These are phyloP conservation scores for Pangasius mekongensis DNA, from an alignment of 2,797 vertebrate species.

Conservation along the genomic window DNA sequence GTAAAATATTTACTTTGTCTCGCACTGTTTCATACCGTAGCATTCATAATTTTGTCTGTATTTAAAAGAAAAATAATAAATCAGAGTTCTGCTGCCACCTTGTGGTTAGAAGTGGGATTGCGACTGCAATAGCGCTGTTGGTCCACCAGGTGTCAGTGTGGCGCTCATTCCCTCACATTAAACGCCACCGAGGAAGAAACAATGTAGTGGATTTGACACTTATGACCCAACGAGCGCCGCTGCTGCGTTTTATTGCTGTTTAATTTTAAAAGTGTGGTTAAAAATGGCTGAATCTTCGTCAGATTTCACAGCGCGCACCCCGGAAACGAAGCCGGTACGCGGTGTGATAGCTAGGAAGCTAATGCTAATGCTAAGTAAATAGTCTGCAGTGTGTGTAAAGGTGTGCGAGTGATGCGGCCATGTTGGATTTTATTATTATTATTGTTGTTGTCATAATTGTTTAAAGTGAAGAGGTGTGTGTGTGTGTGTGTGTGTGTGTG, in stretches of 20 bases:
- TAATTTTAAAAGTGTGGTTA: not conserved
- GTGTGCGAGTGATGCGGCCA: not conserved
- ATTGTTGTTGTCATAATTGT: not conserved
- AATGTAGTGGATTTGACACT: not conserved
- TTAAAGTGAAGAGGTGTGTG: not conserved
- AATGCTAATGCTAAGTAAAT: not conserved
- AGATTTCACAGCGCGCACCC: not conserved
- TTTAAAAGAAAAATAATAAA: not conserved
- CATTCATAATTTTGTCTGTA: not conserved
- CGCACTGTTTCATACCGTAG: not conserved
- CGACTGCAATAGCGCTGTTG: not conserved
- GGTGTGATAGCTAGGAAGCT: not conserved
- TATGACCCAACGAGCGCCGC: not conserved
- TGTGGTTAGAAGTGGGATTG: not conserved
- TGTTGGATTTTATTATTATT: not conserved
- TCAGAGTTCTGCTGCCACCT: not conserved
- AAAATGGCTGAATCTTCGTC: conserved; percentile 12
- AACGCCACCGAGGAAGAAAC: conserved; percentile 7
- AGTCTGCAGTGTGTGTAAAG: not conserved
- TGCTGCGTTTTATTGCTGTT: not conserved
- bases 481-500: not conserved
- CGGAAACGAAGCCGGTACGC: conserved; percentile 2
- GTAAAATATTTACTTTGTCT: not conserved
- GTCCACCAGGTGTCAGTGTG: conserved; percentile 22
- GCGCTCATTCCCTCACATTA: not conserved